phyloP scores from a whole-genome alignment of 1,140 invertebrate species.

The Antheraea mylitta region DNA sequence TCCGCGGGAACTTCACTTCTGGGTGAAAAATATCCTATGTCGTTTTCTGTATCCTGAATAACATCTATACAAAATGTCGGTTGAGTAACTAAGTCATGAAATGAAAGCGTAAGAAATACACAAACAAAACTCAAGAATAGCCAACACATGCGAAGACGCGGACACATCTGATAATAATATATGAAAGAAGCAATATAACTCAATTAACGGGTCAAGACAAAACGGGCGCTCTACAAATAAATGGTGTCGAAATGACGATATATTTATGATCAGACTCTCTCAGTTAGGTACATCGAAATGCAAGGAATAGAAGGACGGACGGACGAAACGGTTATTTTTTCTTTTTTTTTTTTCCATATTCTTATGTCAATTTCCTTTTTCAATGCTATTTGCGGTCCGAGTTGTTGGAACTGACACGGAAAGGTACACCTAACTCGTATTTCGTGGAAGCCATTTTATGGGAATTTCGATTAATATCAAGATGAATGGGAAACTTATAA shows the following conservation, averaged over 20 bases:
- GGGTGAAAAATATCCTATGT: too few species aligned
- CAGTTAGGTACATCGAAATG: background rate
- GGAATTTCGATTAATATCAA: background rate
- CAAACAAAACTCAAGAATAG: too few species aligned
- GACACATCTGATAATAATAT: background rate
- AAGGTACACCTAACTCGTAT: background rate
- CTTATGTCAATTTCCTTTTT: constrained; percentile 16
- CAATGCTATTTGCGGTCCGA: background rate
- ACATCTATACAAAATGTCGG: too few species aligned
- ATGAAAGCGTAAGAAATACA: too few species aligned
- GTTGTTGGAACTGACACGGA: background rate
- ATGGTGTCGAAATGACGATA: constrained; percentile 2
- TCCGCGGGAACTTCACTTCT: too few species aligned
- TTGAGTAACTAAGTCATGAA: too few species aligned
- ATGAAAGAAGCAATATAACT: constrained; percentile 28
- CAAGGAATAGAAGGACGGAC: constrained; percentile 16
- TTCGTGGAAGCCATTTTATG: background rate
- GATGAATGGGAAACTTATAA: background rate
- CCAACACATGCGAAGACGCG: background rate
- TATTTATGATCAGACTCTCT: constrained; percentile 4
- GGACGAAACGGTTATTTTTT: background rate
- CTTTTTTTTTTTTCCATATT: constrained; percentile 13
- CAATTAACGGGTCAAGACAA: constrained; percentile 33
- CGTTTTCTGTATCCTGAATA: too few species aligned
- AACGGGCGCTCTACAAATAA: constrained; percentile 14